A percentile compares a stretch with the other conserved stretches of the same genome.
Conservation (phyloP, 2,113 vertebrate genomes). For the Athene noctua region DNA sequence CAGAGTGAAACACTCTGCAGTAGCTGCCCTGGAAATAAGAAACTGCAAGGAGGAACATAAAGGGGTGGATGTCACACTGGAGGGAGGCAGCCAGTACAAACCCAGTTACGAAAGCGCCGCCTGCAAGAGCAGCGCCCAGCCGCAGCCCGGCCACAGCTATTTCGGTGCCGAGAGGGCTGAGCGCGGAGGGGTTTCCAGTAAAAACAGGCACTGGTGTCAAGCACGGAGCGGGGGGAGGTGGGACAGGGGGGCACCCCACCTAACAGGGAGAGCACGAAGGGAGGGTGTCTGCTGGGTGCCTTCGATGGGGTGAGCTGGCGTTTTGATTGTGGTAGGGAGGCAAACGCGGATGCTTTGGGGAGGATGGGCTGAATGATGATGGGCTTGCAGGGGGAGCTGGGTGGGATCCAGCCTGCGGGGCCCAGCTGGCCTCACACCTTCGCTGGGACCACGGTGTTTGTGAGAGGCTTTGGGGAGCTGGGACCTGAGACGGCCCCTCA, state of each 20-base stretch:
- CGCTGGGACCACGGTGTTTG: accelerated
- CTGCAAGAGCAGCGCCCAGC: background rate
- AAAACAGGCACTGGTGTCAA: background rate
- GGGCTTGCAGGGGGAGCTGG: background rate
- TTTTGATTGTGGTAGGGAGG: background rate
- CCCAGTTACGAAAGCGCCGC: accelerated
- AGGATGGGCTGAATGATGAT: background rate
- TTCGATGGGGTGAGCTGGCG: accelerated
- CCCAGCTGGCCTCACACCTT: background rate
- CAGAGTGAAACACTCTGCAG: background rate
- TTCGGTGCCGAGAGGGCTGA: background rate
- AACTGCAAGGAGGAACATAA: background rate
- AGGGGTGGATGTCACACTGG: background rate
- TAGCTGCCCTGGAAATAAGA: background rate
- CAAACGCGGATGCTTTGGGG: accelerated
- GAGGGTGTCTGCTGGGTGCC: background rate
- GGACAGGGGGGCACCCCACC: accelerated
- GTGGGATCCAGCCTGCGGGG: background rate
- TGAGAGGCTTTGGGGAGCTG: background rate
- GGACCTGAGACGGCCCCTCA: background rate
- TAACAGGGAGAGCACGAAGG: accelerated
- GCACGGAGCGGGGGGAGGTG: too few relatives aligned
- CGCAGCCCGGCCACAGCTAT: background rate
- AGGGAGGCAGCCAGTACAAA: background rate
- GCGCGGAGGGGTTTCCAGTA: background rate